Percentiles rank a stretch among this genome's conserved stretches.
Conservation (phyloP, 2,797 vertebrate genomes). For the Sandelia bainsii region DNA sequence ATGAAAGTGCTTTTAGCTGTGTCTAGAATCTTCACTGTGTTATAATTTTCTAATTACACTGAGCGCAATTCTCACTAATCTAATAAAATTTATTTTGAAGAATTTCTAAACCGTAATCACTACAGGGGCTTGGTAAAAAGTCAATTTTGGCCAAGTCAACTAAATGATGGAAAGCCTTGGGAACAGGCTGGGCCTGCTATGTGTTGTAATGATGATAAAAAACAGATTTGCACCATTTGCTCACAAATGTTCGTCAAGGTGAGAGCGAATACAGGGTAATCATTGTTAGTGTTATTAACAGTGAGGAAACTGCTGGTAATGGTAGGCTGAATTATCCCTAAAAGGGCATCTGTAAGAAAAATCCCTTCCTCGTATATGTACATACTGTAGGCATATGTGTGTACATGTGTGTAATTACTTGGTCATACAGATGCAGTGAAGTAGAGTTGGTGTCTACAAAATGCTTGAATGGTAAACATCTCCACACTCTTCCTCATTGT, state of each 20-base stretch:
- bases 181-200: slow-evolving; percentile 42
- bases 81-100: slow-evolving; percentile 43
- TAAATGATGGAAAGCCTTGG: slow-evolving; percentile 31
- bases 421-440: neutral
- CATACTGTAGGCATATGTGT: neutral
- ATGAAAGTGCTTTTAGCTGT: slow-evolving; percentile 52
- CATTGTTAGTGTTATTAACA: slow-evolving; percentile 49
- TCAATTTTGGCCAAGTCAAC: slow-evolving; percentile 17
- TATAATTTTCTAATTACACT: slow-evolving; percentile 68
- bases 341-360: slow-evolving; percentile 38
- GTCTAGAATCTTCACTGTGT: slow-evolving; percentile 58
- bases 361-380: slow-evolving; percentile 10
- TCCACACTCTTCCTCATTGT: slow-evolving; percentile 9
- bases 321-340: slow-evolving; percentile 23
- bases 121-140: slow-evolving; percentile 19
- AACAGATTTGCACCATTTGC: slow-evolving; percentile 20
- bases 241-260: slow-evolving; percentile 15
- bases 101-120: slow-evolving; percentile 29
- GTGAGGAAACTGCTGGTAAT: slow-evolving; percentile 26
- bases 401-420: slow-evolving; percentile 7
- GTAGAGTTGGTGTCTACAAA: slow-evolving; percentile 5
- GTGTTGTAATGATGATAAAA: slow-evolving; percentile 38
- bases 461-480: slow-evolving; percentile 2
- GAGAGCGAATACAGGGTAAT: slow-evolving; percentile 19
- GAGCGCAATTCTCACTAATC: slow-evolving; percentile 38